Evolutionary conservation across 2,888 invertebrate genomes (phyloP), one percentile per base, ranked within the genome.

Genomic region (Margaritifera margaritifera): DNA sequence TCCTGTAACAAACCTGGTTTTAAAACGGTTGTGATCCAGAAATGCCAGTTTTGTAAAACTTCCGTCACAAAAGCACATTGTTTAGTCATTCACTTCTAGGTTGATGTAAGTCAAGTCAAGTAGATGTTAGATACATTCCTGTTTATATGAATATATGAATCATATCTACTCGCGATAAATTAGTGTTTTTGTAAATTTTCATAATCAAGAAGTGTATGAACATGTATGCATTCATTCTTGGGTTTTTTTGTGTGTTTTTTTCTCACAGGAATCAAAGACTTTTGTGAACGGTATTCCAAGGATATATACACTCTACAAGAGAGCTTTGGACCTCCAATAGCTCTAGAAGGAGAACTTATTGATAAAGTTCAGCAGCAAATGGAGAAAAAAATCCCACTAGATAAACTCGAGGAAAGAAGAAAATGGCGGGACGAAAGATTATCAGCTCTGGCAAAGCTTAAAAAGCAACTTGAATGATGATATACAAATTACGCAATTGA

Each of bases 391-490:
- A 71, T 84, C 2, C 84, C 84, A 2, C 57, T 83, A 24, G 80
- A 82, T 27, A 66, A 76, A 58, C 74, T 85, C 52, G 72, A 72
- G 25, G 80, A 80, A 54, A 71, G 80, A 58, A 64, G 83, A 54
- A 63, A 75, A 67, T 82, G 84, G 84, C 75, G 86, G 27, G 84
- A 86, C 68, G 66, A 72, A 15, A 60, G 73, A 60, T 71, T 86
- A 42, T 75, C 82, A 8, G 82, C 78, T 8, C 71, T 86, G n/a
- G 82, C 78, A 24, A 82, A 77, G 71, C 75, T 84, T 20, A 84
- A 84, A 69, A 73, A 74, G 31, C 71, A 82, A 42, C 19, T 55
- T 3, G n/a, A 58, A 58, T 58, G 18, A 42, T 31, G 31, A 31
- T 8, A 31, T 8, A 31, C 6, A 31, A 31, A 8, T 31, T 31